Base-by-base conservation (phyloP, 2,888 invertebrate species). In the Drosophila conformis region DNA sequence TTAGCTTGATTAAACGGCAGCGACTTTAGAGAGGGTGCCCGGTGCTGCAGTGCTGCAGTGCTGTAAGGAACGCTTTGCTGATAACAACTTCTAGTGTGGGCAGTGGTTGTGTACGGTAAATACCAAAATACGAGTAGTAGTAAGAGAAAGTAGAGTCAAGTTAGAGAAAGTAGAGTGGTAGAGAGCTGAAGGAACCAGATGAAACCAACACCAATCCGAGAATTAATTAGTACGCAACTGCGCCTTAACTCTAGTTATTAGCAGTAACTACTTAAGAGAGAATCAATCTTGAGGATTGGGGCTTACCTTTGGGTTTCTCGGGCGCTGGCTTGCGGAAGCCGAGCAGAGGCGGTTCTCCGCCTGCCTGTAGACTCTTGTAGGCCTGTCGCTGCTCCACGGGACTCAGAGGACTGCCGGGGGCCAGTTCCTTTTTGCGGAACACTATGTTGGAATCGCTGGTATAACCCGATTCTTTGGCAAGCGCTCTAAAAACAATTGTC, bases 311-410 rank as follows among this genome's bases (percentile, higher is more conserved):
- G 29, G 96, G 96, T 91, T 95, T 95, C 92, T 97, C 96, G 33
- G 99, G 99, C 21, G 97, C 98, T 25, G 96, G 96, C 90, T 98
- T 98, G 52, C 98, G 95, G 91, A 99, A 95, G 49, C 99, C 99
- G 91, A 97, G 95, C 13, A 98, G 94, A 0, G 99, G 99, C 4
- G 99, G 98, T 93, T 99, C 99, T 0, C 98, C 99, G 0, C 99
- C 99, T 69, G 96, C 96, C 92, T 99, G 99, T 66, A 99, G 95
- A 76, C 95, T 96, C 91, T 96, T 96, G 93, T 99, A 99, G 15
- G 96, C 96, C 73, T 96, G 95, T 73, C 96, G 95, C 84, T 97
- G 96, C 91, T 98, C 97, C n/a, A 96, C 95, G 1, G 97, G 97
- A 80, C 96, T 97, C 63, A 97, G 93, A 1, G 94, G 94, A 76